A percentile compares a stretch with the other conserved stretches of the same genome.
Evolutionary conservation across 2,797 vertebrate genomes (phyloP).

Genomic region (Chelidonichthys spinosus): DNA sequence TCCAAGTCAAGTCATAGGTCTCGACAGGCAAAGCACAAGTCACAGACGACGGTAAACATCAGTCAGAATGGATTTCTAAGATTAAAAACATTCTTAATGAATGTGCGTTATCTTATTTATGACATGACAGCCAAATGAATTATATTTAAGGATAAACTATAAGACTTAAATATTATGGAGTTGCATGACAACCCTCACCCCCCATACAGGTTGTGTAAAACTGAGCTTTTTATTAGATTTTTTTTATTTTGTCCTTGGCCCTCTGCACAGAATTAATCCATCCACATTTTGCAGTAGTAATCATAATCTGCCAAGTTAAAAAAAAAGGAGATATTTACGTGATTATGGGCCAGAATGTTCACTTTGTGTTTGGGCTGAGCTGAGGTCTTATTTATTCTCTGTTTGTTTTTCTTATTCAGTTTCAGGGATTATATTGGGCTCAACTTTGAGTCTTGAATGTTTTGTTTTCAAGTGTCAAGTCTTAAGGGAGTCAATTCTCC

Average conservation of each 20-base stretch:
- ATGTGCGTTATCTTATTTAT: background rate
- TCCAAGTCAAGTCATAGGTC: slow-evolving; percentile 21
- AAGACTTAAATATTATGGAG: too few relatives aligned
- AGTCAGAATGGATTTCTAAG: background rate
- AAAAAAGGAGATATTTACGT: background rate
- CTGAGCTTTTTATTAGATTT: too few relatives aligned
- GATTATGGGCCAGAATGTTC: background rate
- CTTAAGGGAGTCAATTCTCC: background rate
- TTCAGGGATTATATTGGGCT: background rate
- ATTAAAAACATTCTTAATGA: background rate
- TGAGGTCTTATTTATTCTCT: background rate
- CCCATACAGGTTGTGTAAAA: background rate
- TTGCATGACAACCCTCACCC: background rate
- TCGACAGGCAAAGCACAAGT: slow-evolving; percentile 1
- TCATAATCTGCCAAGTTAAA: background rate
- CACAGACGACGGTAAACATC: background rate
- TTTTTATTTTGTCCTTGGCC: background rate
- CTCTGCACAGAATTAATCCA: background rate
- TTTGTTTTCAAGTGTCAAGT: background rate
- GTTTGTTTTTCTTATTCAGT: background rate
- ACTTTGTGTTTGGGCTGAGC: background rate
- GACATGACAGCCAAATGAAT: background rate
- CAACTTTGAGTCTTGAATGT: background rate
- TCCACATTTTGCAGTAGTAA: background rate
- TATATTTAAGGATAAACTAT: too few relatives aligned